A percentile compares a stretch with the other conserved stretches of the same genome.
phyloP scores from a whole-genome alignment of 2,888 invertebrate genomes.

The Candidula unifasciata region DNA sequence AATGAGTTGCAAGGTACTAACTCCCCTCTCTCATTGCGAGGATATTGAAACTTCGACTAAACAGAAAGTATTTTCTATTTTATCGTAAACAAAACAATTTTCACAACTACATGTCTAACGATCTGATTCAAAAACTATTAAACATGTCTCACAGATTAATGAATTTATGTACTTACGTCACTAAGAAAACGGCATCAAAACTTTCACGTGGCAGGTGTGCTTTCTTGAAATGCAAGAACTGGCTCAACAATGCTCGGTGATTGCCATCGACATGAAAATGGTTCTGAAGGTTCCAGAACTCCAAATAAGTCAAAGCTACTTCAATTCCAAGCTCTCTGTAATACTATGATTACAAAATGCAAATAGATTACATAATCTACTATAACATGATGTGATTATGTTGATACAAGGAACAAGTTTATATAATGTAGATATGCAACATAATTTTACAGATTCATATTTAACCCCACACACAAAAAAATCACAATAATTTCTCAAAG shows the following conservation, averaged over 20 bases:
- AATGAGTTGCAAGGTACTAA: too few species aligned
- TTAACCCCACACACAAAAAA: too few species aligned
- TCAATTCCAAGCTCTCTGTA: constrained; percentile 95
- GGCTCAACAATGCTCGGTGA: constrained; percentile 91
- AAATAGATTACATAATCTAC: neutral
- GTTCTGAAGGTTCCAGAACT: constrained; percentile 96
- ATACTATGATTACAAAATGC: constrained; percentile 83
- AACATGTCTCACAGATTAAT: neutral
- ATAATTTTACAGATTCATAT: too few species aligned
- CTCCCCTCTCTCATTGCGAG: too few species aligned
- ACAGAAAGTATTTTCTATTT: too few species aligned
- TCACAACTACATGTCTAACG: neutral
- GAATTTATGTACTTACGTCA: constrained; percentile 84
- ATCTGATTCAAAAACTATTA: neutral
- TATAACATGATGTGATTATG: neutral
- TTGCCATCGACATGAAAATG: constrained; percentile 88
- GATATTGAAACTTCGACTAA: too few species aligned
- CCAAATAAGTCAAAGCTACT: constrained; percentile 96
- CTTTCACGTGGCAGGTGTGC: constrained; percentile 90
- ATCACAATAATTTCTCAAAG: too few species aligned
- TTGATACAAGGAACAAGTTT: neutral
- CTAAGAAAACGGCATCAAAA: constrained; percentile 93
- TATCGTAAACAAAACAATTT: too few species aligned
- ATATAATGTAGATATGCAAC: neutral
- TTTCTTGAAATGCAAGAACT: constrained; percentile 93